Conservation (phyloP, 2,797 vertebrate genomes). For the Rallus crepitans region DNA sequence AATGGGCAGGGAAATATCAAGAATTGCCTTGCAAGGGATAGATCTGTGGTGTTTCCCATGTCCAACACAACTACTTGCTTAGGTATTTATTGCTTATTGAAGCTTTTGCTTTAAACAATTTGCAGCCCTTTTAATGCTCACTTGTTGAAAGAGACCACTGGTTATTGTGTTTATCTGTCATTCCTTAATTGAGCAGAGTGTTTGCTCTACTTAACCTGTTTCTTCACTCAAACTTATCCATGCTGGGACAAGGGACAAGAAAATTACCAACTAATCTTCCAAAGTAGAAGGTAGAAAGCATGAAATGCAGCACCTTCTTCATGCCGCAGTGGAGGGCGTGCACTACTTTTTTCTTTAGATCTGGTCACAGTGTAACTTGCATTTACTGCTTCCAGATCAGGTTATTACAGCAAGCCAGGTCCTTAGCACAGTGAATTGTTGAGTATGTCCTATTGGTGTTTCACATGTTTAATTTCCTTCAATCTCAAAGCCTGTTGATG, state of each 20-base stretch:
- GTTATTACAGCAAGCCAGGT: neutral
- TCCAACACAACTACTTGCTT: neutral
- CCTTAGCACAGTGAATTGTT: neutral
- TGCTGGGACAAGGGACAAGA: neutral
- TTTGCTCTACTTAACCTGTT: neutral
- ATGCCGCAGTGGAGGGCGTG: neutral
- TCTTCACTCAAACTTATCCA: neutral
- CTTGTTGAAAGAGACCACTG: rapidly evolving
- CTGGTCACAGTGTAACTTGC: neutral
- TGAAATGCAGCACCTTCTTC: neutral
- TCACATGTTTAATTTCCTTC: neutral
- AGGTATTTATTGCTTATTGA: neutral
- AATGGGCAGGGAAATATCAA: neutral
- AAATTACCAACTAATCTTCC: neutral
- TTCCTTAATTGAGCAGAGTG: neutral
- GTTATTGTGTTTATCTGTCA: neutral
- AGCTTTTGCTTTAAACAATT: neutral
- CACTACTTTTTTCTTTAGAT: neutral
- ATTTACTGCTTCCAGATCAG: neutral
- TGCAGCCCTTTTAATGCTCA: neutral
- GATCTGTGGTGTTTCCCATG: rapidly evolving
- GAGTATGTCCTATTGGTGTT: neutral
- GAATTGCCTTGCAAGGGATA: neutral
- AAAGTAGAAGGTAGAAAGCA: neutral
- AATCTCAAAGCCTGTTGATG: neutral